Evolutionary conservation across 2,888 invertebrate species (phyloP), one percentile per base, ranked within the genome.

Genomic region (Salticus scenicus): DNA sequence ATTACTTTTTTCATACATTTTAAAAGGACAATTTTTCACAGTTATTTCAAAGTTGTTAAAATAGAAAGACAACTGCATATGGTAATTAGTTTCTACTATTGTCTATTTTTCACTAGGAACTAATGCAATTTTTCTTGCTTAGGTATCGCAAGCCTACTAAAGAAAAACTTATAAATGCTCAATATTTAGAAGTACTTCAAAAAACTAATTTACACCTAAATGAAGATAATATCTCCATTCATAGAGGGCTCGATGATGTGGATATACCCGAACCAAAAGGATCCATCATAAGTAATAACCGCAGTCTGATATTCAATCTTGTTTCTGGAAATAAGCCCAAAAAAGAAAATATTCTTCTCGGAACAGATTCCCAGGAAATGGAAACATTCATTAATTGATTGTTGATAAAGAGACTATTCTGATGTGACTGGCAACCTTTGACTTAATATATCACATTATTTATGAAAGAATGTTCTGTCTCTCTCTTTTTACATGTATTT

Each of bases 241-340:
- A 96, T 90, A 93, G 96, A 12, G 97, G 96, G 0, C 91, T 96
- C 24, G 96, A 96, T 89, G 95, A 95, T 89, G 92, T 94, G 24
- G 51, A 70, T 47, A 66, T 87, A 1, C 88, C 88, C 0, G 89
- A 88, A 76, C 80, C 87, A 0, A 89, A 88, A 82, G 88, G 89
- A 8, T 89, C 89, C 0, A 70, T 88, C 5, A 82, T 88, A 63
- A 88, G 88, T 81, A 87, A 78, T 63, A 88, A 87, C 74, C 47
- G 88, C 10, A 87, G 88, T 27, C 77, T 82, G 70, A 72, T 87
- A 47, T 73, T 88, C 30, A 87, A 80, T 41, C 33, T 86, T 24
- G 69, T 86, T n/a, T 74, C 83, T 28, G 67, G 73, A 14, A 63
- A 42, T n/a, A 82, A 80, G 24, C 30, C 66, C 17, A 33, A 47